Evolutionary conservation across 2,113 vertebrate genomes (phyloP).

Genomic region (Stomatorhinus ivindoensis): DNA sequence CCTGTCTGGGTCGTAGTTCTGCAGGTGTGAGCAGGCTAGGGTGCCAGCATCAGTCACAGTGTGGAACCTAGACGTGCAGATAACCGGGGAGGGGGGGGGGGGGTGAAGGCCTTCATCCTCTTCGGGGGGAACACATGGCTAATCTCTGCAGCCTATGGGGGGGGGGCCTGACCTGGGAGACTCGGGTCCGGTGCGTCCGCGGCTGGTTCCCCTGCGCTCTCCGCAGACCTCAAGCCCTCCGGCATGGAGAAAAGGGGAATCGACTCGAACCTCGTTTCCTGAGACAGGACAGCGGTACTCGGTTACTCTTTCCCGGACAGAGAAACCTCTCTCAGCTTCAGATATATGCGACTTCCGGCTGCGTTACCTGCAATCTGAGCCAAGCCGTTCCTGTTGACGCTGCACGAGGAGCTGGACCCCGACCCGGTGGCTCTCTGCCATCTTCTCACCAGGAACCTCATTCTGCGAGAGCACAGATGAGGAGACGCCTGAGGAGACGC

Average conservation of each 20-base stretch:
- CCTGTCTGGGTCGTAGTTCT: slow-evolving; percentile 90
- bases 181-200: slow-evolving; percentile 74
- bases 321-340: background rate
- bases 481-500: background rate
- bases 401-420: slow-evolving; percentile 39
- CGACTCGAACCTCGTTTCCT: slow-evolving; percentile 68
- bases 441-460: slow-evolving; percentile 87
- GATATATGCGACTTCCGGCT: background rate
- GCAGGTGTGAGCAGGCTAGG: slow-evolving; percentile 78
- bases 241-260: slow-evolving; percentile 68
- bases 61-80: slow-evolving; percentile 56
- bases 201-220: slow-evolving; percentile 65
- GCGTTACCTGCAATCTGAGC: slow-evolving; percentile 64
- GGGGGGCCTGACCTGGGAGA: slow-evolving; percentile 61
- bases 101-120: background rate
- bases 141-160: background rate
- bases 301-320: background rate
- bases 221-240: slow-evolving; percentile 68
- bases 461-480: slow-evolving; percentile 56
- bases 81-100: background rate
- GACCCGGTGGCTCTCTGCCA: slow-evolving; percentile 80
- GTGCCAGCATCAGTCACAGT: slow-evolving; percentile 55
- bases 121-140: background rate
- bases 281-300: slow-evolving; percentile 6
- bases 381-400: slow-evolving; percentile 67